These are phyloP conservation scores for Aradus depressus DNA, from an alignment of 2,888 invertebrate genomes.

Conservation along the genomic window DNA sequence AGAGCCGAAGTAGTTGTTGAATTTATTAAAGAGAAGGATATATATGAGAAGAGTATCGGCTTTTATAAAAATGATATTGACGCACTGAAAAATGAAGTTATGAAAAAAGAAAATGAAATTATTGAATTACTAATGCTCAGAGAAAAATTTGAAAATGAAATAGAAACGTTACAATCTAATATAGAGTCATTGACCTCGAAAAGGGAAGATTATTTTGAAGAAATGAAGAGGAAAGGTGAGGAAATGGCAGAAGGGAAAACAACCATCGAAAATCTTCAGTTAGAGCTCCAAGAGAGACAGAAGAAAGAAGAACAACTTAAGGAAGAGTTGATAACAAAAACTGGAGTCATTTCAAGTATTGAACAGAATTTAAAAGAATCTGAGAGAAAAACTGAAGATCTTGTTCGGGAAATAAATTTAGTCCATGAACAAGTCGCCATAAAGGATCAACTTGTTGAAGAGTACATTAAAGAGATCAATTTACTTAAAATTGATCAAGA, in stretches of 20 bases:
- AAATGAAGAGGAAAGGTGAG: background rate
- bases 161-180: too few species aligned
- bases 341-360: background rate
- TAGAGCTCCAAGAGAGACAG: background rate
- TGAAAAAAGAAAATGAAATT: too few species aligned
- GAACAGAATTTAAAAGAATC: background rate
- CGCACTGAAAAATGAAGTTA: too few species aligned
- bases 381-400: background rate
- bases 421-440: background rate
- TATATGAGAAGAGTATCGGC: too few species aligned
- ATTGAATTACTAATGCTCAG: too few species aligned
- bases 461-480: constrained; percentile 7
- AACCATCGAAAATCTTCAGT: background rate
- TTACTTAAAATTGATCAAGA: constrained; percentile 5
- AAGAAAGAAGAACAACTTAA: background rate
- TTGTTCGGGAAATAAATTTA: background rate
- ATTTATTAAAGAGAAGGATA: too few species aligned
- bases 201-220: too few species aligned
- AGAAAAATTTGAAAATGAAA: too few species aligned
- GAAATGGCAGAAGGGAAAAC: background rate
- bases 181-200: too few species aligned
- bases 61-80: too few species aligned
- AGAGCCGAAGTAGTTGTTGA: too few species aligned
- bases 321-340: background rate
- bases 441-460: constrained; percentile 2